Base-by-base conservation (phyloP, 2,888 invertebrate genomes). In the Norana najaformis region DNA sequence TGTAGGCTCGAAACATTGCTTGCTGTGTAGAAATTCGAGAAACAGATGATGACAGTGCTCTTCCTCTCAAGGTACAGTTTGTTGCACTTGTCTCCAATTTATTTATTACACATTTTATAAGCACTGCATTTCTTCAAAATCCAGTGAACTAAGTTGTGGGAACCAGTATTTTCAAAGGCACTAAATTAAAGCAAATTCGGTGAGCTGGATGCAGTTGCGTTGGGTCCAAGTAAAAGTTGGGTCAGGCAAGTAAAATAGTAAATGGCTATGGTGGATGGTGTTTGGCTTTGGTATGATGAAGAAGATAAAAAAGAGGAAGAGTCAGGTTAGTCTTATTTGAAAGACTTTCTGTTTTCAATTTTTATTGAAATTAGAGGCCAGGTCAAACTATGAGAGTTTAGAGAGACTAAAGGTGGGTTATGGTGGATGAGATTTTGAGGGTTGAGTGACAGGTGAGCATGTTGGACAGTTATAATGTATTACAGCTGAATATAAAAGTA, bases 1-100 rank as follows among this genome's bases (percentile, higher is more conserved):
- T 20, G 36, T 93, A 96, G 94, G 99, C 99, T 0, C 96, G 99
- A 94, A 99, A 99, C 95, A 98, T 99, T 91, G 97, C 98, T 0
- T 98, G 98, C 93, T 96, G 97, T 47, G 96, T 99, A 30, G 98
- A 99, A 95, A 95, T 99, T 91, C 96, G 97, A 92, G 97, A 98
- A 93, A 96, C 96, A 85, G 98, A 98, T 95, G 96, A 96, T 90
- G 96, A 96, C 93, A 96, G 96, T 93, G 96, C 96, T 85, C 95
- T 96, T 92, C 96, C 97, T 3, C 95, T 98, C 90, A 96, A 96
- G 96, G 98, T 98, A 95, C 95, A 95, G 1, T 83, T 83, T 37
- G 20, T 39, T 88, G 4, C 69, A n/a, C n/a, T 69, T 69, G 69
- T 3, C 69, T 30, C 30, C n/a, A 69, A 8, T n/a, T 69, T n/a